Base-by-base conservation (phyloP, 2,797 vertebrate genomes). In the Orestias chungarensis region DNA sequence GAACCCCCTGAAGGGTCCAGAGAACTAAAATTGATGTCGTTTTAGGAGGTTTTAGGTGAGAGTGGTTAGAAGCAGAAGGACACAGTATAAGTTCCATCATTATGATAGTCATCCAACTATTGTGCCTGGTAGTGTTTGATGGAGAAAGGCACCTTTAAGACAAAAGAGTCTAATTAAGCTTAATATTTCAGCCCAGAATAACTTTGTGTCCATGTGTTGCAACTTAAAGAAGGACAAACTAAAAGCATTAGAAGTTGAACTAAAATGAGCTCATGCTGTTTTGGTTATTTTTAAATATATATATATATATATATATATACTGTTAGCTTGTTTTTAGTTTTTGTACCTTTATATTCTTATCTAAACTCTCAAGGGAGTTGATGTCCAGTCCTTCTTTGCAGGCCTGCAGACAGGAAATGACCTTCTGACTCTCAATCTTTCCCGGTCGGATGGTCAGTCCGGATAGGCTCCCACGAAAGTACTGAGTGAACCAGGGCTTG, bases 331-430 rank as follows among this genome's bases (percentile, higher is more conserved):
- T 31, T 15, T 57, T 7, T 15, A 57, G 42, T 65, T 38, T 66
- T 15, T 88, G 5, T 92, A 98, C 97, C 96, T 99, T 99, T 91
- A 99, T 95, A 84, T 90, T 95, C 91, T 96, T 96, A 78, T 97
- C 96, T 74, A 98, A 94, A 78, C 95, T 97, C 86, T 98, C 96
- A 29, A 98, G 91, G 71, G 97, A 97, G 84, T 96, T 98, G 90
- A 99, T 97, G 93, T 99, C 97, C 71, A 99, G 95, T 11, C 97
- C 97, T 86, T 99, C 98, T 87, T 98, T 99, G 94, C 98, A 99
- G 86, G 97, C 96, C 83, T 99, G 98, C 87, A 99, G 94, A 88
- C 98, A 99, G 91, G 97, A 97, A 90, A 99, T 97, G 78, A 99
- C 96, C 90, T 97, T 98, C 90, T 97, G 96, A 82, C 96, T 98